These are phyloP conservation scores for Anodontia alba DNA, from an alignment of 2,888 invertebrate genomes.

Conservation along the genomic window DNA sequence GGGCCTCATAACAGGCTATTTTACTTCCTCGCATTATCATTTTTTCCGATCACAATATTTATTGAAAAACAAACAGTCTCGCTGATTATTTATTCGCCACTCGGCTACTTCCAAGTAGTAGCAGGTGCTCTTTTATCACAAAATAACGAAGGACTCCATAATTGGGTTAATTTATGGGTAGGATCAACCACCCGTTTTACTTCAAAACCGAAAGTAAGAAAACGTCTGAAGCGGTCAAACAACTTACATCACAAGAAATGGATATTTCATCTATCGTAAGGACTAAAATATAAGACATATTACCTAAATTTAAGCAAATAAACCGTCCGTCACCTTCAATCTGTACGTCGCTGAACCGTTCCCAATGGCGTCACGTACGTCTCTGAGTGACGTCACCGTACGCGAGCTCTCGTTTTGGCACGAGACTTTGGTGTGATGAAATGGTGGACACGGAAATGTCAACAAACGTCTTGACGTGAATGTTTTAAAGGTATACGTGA, in stretches of 20 bases:
- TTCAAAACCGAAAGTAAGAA: conserved; percentile 58
- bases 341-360: conserved; percentile 23
- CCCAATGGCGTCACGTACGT: conserved; percentile 64
- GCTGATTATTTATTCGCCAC: no score
- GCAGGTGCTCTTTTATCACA: no score
- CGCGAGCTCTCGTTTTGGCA: conserved; percentile 39
- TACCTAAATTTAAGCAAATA: background rate
- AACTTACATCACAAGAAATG: background rate
- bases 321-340: background rate
- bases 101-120: no score
- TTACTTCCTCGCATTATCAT: no score
- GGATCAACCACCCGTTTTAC: conserved; percentile 12
- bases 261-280: background rate
- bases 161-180: conserved; percentile 20
- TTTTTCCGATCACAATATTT: no score
- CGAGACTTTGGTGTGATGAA: conserved; percentile 2
- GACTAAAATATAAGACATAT: background rate
- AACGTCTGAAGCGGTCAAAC: background rate
- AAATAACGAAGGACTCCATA: background rate
- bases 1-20: no score
- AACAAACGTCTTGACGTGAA: conserved; percentile 9
- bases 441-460: conserved; percentile 8
- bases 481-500: no score
- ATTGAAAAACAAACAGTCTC: no score
- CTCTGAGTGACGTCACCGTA: conserved; percentile 57